These are phyloP conservation scores for Sebastes diploproa DNA, from an alignment of 2,797 vertebrate species.

Conservation along the genomic window DNA sequence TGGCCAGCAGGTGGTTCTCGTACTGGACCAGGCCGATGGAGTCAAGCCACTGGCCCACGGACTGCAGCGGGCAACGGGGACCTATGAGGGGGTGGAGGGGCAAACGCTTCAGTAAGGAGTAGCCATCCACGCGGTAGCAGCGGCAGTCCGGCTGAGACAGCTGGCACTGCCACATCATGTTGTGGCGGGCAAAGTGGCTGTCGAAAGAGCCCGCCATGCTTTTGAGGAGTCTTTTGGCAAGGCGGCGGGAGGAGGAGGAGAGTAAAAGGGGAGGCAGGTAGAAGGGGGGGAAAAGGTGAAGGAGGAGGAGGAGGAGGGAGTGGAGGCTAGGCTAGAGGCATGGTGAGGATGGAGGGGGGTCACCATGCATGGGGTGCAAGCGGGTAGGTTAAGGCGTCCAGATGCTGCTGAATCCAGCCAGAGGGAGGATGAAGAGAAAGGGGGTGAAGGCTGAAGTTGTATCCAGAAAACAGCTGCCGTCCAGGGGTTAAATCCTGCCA, in stretches of 20 bases:
- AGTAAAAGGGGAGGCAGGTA: slow-evolving; percentile 10
- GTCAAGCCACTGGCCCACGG: slow-evolving; percentile 98
- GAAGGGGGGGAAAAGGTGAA: neutral
- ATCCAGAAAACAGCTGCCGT: slow-evolving; percentile 71
- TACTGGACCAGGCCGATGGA: slow-evolving; percentile 98
- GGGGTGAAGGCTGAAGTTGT: slow-evolving; percentile 62
- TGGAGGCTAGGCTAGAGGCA: slow-evolving; percentile 63
- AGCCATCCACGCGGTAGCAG: slow-evolving; percentile 98
- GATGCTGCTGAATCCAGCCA: slow-evolving; percentile 57
- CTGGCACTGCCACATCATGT: slow-evolving; percentile 99
- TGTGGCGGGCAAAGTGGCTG: slow-evolving; percentile 94
- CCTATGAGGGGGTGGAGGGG: slow-evolving; percentile 99
- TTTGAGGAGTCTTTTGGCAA: slow-evolving; percentile 72
- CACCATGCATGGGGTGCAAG: slow-evolving; percentile 60
- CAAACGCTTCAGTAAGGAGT: slow-evolving; percentile 97
- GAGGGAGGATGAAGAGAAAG: slow-evolving; percentile 1
- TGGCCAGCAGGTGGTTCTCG: slow-evolving; percentile 98
- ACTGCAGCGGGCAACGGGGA: slow-evolving; percentile 96
- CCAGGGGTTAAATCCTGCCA: slow-evolving; percentile 72
- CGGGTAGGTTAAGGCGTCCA: slow-evolving; percentile 30
- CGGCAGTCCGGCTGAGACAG: slow-evolving; percentile 98
- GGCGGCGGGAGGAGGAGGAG: slow-evolving; percentile 56
- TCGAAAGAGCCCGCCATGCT: slow-evolving; percentile 99
- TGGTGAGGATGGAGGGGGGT: slow-evolving; percentile 60
- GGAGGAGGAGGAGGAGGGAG: neutral